These are phyloP conservation scores for Sebastes fasciatus DNA, from an alignment of 2,113 vertebrate genomes.

Conservation along the genomic window DNA sequence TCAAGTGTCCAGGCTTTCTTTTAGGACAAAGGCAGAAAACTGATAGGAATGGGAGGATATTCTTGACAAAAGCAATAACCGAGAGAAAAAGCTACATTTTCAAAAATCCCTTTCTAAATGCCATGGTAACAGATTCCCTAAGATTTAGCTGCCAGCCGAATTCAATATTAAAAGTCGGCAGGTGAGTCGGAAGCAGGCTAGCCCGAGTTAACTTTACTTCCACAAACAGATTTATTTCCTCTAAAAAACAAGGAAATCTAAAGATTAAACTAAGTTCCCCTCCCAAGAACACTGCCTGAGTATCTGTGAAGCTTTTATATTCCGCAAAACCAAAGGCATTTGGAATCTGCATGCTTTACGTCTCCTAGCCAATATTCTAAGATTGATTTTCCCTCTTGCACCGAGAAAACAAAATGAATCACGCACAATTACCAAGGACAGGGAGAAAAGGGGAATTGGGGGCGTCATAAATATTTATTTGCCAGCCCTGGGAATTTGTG, in stretches of 20 bases:
- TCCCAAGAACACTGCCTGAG: constrained; percentile 51
- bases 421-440: constrained; percentile 82
- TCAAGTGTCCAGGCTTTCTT: constrained; percentile 23
- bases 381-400: constrained; percentile 83
- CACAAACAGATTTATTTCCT: constrained; percentile 28
- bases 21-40: constrained; percentile 8
- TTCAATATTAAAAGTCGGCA: constrained; percentile 3
- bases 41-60: neutral
- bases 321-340: constrained; percentile 53
- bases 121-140: neutral
- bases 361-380: constrained; percentile 75
- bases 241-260: constrained; percentile 44
- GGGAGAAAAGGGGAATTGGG: constrained; percentile 72
- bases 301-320: constrained; percentile 57
- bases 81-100: constrained; percentile 1
- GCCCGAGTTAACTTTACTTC: constrained; percentile 29
- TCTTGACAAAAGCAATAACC: constrained; percentile 1
- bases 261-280: constrained; percentile 59
- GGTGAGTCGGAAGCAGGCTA: constrained; percentile 5
- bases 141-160: neutral
- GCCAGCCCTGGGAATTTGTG: constrained; percentile 78
- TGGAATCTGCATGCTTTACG: constrained; percentile 75
- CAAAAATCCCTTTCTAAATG: constrained; percentile 1
- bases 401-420: constrained; percentile 84
- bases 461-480: constrained; percentile 87